Conservation (phyloP, 2,888 invertebrate genomes). For the Sphaerophoria rueppellii region DNA sequence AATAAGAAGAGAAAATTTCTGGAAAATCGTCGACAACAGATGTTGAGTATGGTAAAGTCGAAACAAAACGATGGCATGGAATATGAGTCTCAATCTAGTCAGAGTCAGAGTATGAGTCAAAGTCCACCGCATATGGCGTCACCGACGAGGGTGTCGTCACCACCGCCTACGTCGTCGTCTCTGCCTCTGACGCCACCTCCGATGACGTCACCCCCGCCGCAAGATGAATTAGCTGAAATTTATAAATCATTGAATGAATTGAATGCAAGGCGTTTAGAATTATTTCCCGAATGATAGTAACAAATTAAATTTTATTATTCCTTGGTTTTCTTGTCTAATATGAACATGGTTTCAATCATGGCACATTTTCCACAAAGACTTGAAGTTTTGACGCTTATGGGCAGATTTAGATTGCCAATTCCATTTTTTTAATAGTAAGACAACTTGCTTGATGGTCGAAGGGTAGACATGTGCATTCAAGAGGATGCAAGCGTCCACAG, state of each 20-base stretch:
- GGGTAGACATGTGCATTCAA: no score
- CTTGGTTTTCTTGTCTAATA: no score
- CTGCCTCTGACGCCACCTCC: no score
- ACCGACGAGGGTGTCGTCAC: neutral
- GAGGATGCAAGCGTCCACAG: no score
- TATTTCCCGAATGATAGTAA: neutral
- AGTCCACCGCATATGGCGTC: slow-evolving; percentile 9
- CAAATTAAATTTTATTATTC: no score
- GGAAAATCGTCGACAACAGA: slow-evolving; percentile 73
- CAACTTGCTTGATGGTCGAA: no score
- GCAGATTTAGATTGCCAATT: no score
- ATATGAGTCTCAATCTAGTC: slow-evolving; percentile 75
- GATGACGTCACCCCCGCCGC: slow-evolving; percentile 5
- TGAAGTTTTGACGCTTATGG: no score
- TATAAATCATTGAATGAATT: slow-evolving; percentile 58
- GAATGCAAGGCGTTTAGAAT: slow-evolving; percentile 49
- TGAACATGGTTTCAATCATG: no score
- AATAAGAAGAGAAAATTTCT: slow-evolving; percentile 76
- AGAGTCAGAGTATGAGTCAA: slow-evolving; percentile 76
- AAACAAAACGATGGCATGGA: slow-evolving; percentile 72
- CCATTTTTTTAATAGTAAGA: no score
- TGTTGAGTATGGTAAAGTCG: slow-evolving; percentile 74
- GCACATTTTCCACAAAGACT: no score
- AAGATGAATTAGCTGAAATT: slow-evolving; percentile 53
- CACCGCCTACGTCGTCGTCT: neutral